Conservation (phyloP, 2,888 invertebrate genomes). For the Spialia ferax region DNA sequence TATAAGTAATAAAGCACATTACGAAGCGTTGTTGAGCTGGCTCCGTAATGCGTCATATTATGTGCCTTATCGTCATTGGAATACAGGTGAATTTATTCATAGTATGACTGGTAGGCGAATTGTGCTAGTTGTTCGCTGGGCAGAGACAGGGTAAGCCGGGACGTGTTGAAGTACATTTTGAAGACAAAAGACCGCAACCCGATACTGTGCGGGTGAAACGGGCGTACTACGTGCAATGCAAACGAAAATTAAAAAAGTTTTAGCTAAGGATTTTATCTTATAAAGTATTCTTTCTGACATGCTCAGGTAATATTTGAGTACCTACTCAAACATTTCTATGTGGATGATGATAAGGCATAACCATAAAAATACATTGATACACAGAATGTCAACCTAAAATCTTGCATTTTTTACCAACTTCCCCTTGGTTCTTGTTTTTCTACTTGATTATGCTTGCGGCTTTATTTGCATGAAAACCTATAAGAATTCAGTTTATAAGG, state of each 20-base stretch:
- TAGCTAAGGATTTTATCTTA: not conserved
- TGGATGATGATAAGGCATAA: not conserved
- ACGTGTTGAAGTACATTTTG: constrained; percentile 66
- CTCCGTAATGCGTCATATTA: not conserved
- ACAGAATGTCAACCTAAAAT: not conserved
- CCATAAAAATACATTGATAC: not conserved
- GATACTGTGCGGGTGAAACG: constrained; percentile 62
- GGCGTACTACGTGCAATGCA: constrained; percentile 34
- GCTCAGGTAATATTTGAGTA: not conserved
- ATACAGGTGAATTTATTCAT: constrained; percentile 44
- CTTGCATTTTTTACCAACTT: no score
- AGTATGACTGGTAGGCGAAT: constrained; percentile 43
- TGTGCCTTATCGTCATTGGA: constrained; percentile 34
- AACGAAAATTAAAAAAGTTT: constrained; percentile 14
- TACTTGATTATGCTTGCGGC: no score
- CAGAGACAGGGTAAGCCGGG: constrained; percentile 53
- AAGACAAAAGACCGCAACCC: constrained; percentile 74
- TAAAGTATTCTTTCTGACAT: not conserved
- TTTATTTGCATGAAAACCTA: no score
- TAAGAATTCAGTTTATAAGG: no score
- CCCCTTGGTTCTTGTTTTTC: no score
- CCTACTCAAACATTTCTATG: not conserved
- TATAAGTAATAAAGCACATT: constrained; percentile 6
- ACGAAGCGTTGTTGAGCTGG: constrained; percentile 1
- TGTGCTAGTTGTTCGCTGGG: constrained; percentile 55